Conservation (phyloP, 1,140 invertebrate genomes). For the Artemia franciscana region DNA sequence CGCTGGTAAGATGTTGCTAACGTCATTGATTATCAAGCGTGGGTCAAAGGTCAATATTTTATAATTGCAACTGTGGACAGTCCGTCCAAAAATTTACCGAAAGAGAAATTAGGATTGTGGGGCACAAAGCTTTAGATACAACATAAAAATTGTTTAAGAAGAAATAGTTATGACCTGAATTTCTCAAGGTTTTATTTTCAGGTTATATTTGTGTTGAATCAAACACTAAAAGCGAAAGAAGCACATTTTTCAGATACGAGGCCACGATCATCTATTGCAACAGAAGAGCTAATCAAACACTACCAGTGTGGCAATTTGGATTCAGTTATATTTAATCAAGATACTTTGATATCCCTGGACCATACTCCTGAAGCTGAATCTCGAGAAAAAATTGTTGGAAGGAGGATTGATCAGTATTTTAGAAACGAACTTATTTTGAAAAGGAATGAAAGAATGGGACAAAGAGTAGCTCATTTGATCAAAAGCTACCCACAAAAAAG, state of each 20-base stretch:
- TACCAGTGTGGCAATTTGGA: slow-evolving; percentile 32
- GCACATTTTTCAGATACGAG: slow-evolving; percentile 14
- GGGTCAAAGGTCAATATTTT: too few species aligned
- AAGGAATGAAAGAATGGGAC: slow-evolving; percentile 27
- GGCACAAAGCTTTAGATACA: too few species aligned
- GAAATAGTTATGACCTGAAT: too few species aligned
- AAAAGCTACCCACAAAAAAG: slow-evolving; percentile 23
- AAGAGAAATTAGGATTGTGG: too few species aligned
- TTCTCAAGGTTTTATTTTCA: slow-evolving; percentile 18
- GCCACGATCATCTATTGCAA: slow-evolving; percentile 18
- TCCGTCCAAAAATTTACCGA: too few species aligned
- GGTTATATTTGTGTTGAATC: slow-evolving; percentile 31
- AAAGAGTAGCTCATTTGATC: slow-evolving; percentile 23
- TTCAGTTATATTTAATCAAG: slow-evolving; percentile 26
- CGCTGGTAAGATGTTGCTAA: too few species aligned
- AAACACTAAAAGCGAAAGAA: slow-evolving; percentile 28
- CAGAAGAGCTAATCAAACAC: slow-evolving; percentile 27
- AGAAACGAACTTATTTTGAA: slow-evolving; percentile 27
- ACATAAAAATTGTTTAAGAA: too few species aligned
- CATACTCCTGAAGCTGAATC: neutral
- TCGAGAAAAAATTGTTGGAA: slow-evolving; percentile 17
- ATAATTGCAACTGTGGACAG: too few species aligned
- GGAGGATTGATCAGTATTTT: slow-evolving; percentile 28
- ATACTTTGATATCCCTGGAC: slow-evolving; percentile 19
- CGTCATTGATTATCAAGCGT: too few species aligned